A percentile compares a stretch with the other conserved stretches of the same genome.
phyloP scores from a whole-genome alignment of 2,888 invertebrate species.

The Lymantria dispar region DNA sequence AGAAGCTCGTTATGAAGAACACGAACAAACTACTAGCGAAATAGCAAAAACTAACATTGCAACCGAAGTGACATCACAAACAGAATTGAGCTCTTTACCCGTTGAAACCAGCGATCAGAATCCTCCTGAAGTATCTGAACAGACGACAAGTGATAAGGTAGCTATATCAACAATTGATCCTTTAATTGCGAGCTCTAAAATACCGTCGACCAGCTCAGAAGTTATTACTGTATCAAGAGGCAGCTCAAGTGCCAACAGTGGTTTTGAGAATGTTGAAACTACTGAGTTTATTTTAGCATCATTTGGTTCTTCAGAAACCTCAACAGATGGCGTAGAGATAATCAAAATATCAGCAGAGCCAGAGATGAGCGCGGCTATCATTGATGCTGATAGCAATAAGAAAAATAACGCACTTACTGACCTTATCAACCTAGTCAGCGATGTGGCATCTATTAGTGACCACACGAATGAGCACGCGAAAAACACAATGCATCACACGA shows the following conservation, averaged over 20 bases:
- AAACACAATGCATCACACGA: constrained; percentile 20
- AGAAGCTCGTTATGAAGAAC: constrained; percentile 32
- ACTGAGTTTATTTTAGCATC: constrained; percentile 64
- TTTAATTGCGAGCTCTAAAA: constrained; percentile 39
- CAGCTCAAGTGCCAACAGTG: constrained; percentile 39
- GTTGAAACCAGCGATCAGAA: constrained; percentile 75
- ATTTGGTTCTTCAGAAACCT: constrained; percentile 62
- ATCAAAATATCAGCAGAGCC: constrained; percentile 59
- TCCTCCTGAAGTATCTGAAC: constrained; percentile 59
- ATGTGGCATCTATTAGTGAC: constrained; percentile 71
- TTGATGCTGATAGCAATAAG: constrained; percentile 48
- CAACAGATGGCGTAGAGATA: constrained; percentile 63
- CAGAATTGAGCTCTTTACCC: constrained; percentile 69
- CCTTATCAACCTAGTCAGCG: constrained; percentile 70
- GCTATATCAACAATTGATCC: constrained; percentile 44
- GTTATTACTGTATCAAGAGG: constrained; percentile 47
- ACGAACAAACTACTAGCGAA: constrained; percentile 48
- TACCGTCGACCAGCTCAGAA: constrained; percentile 44
- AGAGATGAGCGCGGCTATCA: constrained; percentile 55
- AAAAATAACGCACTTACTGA: constrained; percentile 61
- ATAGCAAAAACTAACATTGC: constrained; percentile 53
- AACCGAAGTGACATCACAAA: constrained; percentile 67
- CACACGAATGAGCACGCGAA: constrained; percentile 49
- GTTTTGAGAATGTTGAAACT: constrained; percentile 61
- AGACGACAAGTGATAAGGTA: constrained; percentile 45